These are phyloP conservation scores for Eretmocerus hayati DNA, from an alignment of 2,888 invertebrate genomes.

Conservation along the genomic window DNA sequence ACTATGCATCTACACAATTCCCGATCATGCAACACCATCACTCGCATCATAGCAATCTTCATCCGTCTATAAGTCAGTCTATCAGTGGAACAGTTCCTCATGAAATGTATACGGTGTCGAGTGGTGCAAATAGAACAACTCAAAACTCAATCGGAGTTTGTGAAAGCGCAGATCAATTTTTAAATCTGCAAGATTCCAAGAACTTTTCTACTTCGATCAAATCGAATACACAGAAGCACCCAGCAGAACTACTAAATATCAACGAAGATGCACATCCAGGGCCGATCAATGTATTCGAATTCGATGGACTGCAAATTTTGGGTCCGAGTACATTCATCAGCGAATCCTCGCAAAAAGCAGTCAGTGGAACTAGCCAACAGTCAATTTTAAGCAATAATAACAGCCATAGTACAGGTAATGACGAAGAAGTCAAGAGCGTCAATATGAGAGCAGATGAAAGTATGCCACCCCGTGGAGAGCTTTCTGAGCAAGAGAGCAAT, in stretches of 20 bases:
- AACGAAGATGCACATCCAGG: conserved; percentile 44
- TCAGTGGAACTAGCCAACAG: conserved; percentile 44
- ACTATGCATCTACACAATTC: conserved; percentile 33
- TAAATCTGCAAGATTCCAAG: conserved; percentile 37
- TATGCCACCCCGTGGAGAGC: conserved; percentile 81
- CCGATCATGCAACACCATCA: conserved; percentile 26
- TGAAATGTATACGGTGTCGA: conserved; percentile 18
- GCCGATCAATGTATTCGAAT: conserved; percentile 49
- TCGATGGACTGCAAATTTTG: conserved; percentile 48
- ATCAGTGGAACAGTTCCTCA: conserved; percentile 3
- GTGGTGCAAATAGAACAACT: conserved; percentile 23
- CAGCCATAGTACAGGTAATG: conserved; percentile 39
- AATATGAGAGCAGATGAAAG: conserved; percentile 79
- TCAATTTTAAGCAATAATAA: conserved; percentile 44
- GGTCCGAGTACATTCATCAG: conserved; percentile 46
- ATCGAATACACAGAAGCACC: conserved; percentile 36
- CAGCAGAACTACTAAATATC: conserved; percentile 41
- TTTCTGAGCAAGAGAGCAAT: conserved; percentile 81
- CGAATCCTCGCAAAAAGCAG: conserved; percentile 45
- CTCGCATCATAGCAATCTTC: conserved; percentile 27
- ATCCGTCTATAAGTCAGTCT: conserved; percentile 21
- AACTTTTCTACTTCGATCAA: conserved; percentile 38
- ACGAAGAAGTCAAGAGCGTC: conserved; percentile 50
- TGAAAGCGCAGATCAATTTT: conserved; percentile 32
- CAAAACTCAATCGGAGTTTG: conserved; percentile 16